Percentiles rank a stretch among this genome's conserved stretches.
These are phyloP conservation scores for Tetragonula clypearis DNA, from an alignment of 1,140 invertebrate genomes.

Conservation along the genomic window DNA sequence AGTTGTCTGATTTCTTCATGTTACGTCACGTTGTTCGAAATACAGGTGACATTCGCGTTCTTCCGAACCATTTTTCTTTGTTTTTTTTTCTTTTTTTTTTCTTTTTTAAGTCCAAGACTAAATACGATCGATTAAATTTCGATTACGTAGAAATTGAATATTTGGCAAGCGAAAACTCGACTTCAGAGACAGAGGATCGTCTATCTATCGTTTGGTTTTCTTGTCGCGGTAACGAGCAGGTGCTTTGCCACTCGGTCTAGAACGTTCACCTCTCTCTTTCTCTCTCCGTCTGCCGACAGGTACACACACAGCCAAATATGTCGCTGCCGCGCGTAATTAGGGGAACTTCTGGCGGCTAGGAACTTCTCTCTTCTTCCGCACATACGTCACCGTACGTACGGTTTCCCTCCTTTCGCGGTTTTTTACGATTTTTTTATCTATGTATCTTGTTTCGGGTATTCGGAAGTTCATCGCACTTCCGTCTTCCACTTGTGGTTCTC, in stretches of 20 bases:
- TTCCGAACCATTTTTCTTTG: not conserved
- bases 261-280: slow-evolving; percentile 57
- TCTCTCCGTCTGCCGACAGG: slow-evolving; percentile 27
- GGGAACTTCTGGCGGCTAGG: slow-evolving; percentile 3
- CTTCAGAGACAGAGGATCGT: not conserved
- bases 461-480: not conserved
- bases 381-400: not conserved
- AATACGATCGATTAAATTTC: not conserved
- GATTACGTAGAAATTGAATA: not conserved
- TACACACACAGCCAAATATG: slow-evolving; percentile 52
- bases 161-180: too few relatives aligned
- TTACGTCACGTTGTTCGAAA: slow-evolving; percentile 54
- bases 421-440: not conserved
- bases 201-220: slow-evolving; percentile 36
- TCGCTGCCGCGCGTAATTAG: slow-evolving; percentile 54
- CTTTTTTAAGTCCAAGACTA: too few relatives aligned
- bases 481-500: not conserved
- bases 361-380: not conserved
- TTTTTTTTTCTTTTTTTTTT: too few relatives aligned
- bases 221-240: slow-evolving; percentile 59
- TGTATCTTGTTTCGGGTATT: not conserved
- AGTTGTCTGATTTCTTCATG: slow-evolving; percentile 47
- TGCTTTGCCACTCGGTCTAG: slow-evolving; percentile 60
- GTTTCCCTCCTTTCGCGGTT: not conserved
- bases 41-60: slow-evolving; percentile 7